phyloP scores from a whole-genome alignment of 2,797 vertebrate genomes.

The Peromyscus nudipes region DNA sequence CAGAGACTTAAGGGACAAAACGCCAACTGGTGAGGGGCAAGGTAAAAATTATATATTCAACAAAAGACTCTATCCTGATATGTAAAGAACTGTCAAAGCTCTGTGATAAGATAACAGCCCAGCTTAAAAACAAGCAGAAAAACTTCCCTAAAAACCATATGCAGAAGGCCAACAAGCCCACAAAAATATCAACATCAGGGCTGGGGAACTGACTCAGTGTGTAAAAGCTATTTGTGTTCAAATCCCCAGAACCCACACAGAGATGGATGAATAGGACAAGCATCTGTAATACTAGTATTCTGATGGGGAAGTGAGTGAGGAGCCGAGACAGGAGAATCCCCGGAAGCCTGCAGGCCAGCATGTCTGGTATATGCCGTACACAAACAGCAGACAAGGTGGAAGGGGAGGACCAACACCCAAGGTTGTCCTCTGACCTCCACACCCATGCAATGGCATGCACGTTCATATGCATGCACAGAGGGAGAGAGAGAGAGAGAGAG shows the following conservation, averaged over 20 bases:
- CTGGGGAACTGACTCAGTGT: neutral
- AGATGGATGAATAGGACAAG: neutral
- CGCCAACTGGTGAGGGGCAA: neutral
- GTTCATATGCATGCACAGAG: no score
- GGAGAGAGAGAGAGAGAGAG: no score
- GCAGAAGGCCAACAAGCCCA: neutral
- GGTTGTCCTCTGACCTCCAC: neutral
- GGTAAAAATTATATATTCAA: neutral
- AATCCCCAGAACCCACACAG: neutral
- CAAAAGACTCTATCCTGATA: neutral
- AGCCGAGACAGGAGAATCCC: neutral
- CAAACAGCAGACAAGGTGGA: neutral
- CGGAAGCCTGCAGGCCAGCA: neutral
- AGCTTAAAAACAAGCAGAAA: conserved; percentile 40
- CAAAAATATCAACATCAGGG: neutral
- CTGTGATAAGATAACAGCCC: neutral
- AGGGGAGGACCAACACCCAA: neutral
- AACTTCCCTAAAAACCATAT: conserved; percentile 9
- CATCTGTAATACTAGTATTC: neutral
- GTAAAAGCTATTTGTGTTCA: neutral
- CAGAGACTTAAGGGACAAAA: neutral
- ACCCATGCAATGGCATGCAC: neutral
- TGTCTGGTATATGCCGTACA: neutral
- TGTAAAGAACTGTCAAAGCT: neutral
- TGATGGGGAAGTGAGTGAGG: neutral